phyloP scores from a whole-genome alignment of 2,797 vertebrate genomes.

The Enteromius trimaculatus region DNA sequence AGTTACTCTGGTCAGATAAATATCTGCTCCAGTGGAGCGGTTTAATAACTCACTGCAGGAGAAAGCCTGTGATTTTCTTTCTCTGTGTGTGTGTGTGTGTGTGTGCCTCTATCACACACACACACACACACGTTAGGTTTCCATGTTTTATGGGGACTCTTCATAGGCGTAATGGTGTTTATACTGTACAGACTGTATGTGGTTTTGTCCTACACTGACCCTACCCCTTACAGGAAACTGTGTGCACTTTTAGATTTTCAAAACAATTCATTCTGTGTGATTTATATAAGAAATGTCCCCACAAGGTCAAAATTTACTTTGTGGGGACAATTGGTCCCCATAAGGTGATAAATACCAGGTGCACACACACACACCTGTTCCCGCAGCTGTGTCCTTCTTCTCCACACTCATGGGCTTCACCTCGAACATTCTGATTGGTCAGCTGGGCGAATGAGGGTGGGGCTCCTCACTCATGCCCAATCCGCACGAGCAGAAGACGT shows the following conservation, averaged over 20 bases:
- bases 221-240: no score
- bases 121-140: neutral
- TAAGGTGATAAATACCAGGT: no score
- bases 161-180: no score
- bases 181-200: no score
- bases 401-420: constrained; percentile 86
- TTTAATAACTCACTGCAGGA: constrained; percentile 59
- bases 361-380: constrained; percentile 79
- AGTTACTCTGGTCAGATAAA: constrained; percentile 54
- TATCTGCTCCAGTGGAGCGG: constrained; percentile 69
- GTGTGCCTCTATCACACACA: no score
- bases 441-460: constrained; percentile 67
- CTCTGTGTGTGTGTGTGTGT: neutral
- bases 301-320: no score
- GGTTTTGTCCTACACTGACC: no score
- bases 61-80: constrained; percentile 19
- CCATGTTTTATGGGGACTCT: no score
- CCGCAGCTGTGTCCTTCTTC: constrained; percentile 82
- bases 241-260: no score
- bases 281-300: no score
- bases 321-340: no score
- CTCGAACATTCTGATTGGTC: constrained; percentile 79
- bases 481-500: constrained; percentile 53
- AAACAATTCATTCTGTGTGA: no score
- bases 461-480: constrained; percentile 58